Base-by-base conservation (phyloP, 2,797 vertebrate species). In the Phataginus tricuspis region DNA sequence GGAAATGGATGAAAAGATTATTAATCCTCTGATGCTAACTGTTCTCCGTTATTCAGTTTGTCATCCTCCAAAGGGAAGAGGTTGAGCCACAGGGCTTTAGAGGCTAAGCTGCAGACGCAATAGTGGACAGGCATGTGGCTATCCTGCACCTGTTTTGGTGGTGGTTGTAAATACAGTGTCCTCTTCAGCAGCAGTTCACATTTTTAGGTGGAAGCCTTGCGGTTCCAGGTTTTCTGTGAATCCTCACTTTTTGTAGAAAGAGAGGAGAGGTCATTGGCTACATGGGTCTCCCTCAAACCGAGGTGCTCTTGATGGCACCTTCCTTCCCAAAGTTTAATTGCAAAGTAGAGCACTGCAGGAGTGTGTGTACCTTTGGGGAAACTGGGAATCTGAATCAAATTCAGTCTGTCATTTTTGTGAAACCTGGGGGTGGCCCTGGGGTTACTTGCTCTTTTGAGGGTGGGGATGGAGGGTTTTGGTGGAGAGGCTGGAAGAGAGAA, bases 401-500 rank as follows among this genome's bases (percentile, higher is more conserved):
- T 83, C 49, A 96, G 96, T 92, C 92, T 93, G 3, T 95, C 57
- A 89, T 96, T 91, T 90, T 89, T 88, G 96, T 93, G 82, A 97
- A 87, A 94, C 79, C 53, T 88, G 93, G 92, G 23, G 45, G 53
- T 42, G 42, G 42, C n/a, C 49, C 66, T 88, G 90, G 74, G 34
- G 59, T 59, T 34, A 69, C 72, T 0, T 91, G 90, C 85, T 92
- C 97, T 97, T 94, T 95, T 95, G 59, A 61, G 2, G 0, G 88
- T 55, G n/a, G 55, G 25, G 29, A 91, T 80, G 83, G 89, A 95
- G 69, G 77, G 96, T 90, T 42, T 89, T 86, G 66, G 79, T 88
- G 95, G 96, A 96, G 97, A 96, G 37, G 75, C 95, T 97, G 96
- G 94, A 94, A 97, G 93, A 97, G 88, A 61, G 37, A 71, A 79